A percentile compares a stretch with the other conserved stretches of the same genome.
These are phyloP conservation scores for Phasianus colchicus DNA, from an alignment of 2,113 vertebrate species.

Conservation along the genomic window DNA sequence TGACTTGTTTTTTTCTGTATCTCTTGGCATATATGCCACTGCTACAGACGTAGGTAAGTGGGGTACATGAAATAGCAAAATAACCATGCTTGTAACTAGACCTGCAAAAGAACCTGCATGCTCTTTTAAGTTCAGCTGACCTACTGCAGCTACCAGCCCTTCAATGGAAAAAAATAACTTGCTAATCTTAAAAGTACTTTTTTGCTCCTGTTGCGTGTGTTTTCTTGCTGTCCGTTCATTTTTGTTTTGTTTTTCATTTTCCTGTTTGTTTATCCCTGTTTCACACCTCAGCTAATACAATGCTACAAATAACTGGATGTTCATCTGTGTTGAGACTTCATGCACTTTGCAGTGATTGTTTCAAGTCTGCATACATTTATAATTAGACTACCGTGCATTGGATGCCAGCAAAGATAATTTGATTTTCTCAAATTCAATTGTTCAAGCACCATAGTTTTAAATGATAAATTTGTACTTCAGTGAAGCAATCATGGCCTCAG, in stretches of 20 bases:
- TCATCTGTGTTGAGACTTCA: no score
- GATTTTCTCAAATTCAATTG: no score
- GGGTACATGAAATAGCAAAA: background rate
- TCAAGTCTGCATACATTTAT: no score
- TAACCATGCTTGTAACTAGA: background rate
- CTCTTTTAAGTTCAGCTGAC: background rate
- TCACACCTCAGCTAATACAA: no score
- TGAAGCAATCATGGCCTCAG: no score
- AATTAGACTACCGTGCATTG: no score
- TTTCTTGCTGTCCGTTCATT: background rate
- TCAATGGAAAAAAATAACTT: background rate
- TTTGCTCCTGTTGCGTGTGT: background rate
- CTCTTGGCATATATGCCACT: background rate
- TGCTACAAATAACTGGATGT: no score
- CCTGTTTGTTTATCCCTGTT: no score
- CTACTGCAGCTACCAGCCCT: background rate
- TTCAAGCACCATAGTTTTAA: no score
- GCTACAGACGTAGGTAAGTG: background rate
- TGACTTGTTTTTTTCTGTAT: background rate
- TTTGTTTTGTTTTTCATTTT: background rate
- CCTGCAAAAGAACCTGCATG: background rate
- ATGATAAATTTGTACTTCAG: no score
- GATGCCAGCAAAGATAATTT: no score
- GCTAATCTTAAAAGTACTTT: background rate
- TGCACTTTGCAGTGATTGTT: no score